phyloP scores from a whole-genome alignment of 2,113 vertebrate genomes.

The Todiramphus chloris region DNA sequence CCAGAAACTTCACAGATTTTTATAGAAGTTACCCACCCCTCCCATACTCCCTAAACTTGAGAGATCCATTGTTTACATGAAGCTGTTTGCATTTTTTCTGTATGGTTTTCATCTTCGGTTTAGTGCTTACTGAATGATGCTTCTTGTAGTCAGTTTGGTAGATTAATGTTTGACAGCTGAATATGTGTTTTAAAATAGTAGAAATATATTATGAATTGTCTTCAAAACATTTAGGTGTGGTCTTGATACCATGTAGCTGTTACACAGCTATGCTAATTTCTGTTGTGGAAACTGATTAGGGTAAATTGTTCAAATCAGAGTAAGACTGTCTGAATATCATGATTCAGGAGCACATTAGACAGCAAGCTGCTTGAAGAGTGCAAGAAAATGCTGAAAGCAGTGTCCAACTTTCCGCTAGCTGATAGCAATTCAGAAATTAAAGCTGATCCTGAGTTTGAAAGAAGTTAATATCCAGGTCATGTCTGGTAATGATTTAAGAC shows the following conservation, averaged over 20 bases:
- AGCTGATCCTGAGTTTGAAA: not conserved
- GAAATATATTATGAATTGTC: not conserved
- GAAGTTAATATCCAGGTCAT: not conserved
- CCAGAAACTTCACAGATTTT: not conserved
- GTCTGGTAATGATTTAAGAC: not conserved
- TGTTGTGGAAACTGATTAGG: not conserved
- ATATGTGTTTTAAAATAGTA: not conserved
- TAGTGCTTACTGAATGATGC: not conserved
- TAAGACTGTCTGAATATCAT: not conserved
- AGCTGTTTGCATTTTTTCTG: not conserved
- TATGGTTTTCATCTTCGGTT: not conserved
- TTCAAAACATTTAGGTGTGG: not conserved
- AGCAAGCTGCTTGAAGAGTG: not conserved
- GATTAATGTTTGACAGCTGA: not conserved
- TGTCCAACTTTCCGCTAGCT: not conserved
- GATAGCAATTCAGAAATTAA: not conserved
- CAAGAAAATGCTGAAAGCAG: not conserved
- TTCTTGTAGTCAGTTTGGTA: not conserved
- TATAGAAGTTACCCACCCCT: not conserved
- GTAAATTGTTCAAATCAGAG: not conserved
- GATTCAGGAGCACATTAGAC: not conserved
- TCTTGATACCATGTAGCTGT: not conserved
- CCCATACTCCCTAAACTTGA: not conserved
- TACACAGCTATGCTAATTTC: not conserved
- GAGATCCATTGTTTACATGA: not conserved